These are phyloP conservation scores for Coelogynopora nodosa DNA, from an alignment of 2,888 invertebrate species.

Conservation along the genomic window DNA sequence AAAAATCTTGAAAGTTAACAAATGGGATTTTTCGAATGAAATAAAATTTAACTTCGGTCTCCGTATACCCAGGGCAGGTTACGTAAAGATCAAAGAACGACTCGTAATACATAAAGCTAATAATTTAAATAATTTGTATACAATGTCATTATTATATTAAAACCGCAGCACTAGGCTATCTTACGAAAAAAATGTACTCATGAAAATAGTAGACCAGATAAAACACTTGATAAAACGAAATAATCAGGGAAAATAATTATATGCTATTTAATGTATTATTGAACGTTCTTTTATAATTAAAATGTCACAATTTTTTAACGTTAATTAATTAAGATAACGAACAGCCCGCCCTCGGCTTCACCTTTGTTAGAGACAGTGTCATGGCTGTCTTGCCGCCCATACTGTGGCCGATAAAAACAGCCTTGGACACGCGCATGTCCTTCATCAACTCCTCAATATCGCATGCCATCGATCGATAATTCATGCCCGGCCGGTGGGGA, in stretches of 20 bases:
- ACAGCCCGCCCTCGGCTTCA: background rate
- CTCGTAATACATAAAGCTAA: too few relatives aligned
- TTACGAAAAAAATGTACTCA: too few relatives aligned
- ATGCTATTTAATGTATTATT: background rate
- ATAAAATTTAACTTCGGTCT: too few relatives aligned
- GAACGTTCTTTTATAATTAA: too few relatives aligned
- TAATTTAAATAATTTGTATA: too few relatives aligned
- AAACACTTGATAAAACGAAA: background rate
- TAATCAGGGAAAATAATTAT: background rate
- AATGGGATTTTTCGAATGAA: too few relatives aligned
- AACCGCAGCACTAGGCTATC: too few relatives aligned
- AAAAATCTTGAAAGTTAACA: too few relatives aligned
- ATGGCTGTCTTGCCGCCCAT: conserved; percentile 92
- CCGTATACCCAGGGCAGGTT: too few relatives aligned
- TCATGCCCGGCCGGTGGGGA: conserved; percentile 72
- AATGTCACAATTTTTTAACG: background rate
- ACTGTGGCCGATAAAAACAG: conserved; percentile 77
- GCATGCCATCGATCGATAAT: conserved; percentile 71
- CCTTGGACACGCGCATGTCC: conserved; percentile 63
- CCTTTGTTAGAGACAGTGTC: conserved; percentile 69
- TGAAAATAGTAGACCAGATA: too few relatives aligned
- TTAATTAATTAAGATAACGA: background rate
- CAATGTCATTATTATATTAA: too few relatives aligned
- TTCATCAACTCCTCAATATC: conserved; percentile 67
- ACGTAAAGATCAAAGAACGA: too few relatives aligned